phyloP scores from a whole-genome alignment of 2,113 vertebrate species.

The Megalops atlanticus region DNA sequence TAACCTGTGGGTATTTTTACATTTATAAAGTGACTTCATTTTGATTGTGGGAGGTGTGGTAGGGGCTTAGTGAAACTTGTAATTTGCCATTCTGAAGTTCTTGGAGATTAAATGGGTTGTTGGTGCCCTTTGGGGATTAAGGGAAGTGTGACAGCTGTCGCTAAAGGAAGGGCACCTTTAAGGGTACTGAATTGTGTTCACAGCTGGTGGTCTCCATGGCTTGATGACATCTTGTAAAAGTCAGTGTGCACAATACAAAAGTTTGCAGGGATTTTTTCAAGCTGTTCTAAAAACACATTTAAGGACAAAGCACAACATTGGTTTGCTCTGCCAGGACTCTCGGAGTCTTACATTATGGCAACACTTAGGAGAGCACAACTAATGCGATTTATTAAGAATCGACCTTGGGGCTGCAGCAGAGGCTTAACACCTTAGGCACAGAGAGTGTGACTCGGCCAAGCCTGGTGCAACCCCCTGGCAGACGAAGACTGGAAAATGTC shows the following conservation, averaged over 20 bases:
- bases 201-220: neutral
- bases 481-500: neutral
- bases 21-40: constrained; percentile 12
- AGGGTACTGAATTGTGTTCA: too few relatives aligned
- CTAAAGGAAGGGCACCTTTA: neutral
- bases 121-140: constrained; percentile 49
- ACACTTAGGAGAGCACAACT: neutral
- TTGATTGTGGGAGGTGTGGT: neutral
- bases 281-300: neutral
- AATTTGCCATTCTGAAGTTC: constrained; percentile 28
- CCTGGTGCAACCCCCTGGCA: neutral
- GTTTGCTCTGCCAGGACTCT: neutral
- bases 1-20: constrained; percentile 16
- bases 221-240: too few relatives aligned
- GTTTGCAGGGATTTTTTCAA: neutral
- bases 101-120: constrained; percentile 44
- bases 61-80: neutral
- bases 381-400: neutral
- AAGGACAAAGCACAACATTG: neutral
- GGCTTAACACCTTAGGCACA: neutral
- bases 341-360: neutral
- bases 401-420: neutral
- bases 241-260: neutral
- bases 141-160: constrained; percentile 42
- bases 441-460: neutral